Base-by-base conservation (phyloP, 2,888 invertebrate species). In the Endomychus coccineus region DNA sequence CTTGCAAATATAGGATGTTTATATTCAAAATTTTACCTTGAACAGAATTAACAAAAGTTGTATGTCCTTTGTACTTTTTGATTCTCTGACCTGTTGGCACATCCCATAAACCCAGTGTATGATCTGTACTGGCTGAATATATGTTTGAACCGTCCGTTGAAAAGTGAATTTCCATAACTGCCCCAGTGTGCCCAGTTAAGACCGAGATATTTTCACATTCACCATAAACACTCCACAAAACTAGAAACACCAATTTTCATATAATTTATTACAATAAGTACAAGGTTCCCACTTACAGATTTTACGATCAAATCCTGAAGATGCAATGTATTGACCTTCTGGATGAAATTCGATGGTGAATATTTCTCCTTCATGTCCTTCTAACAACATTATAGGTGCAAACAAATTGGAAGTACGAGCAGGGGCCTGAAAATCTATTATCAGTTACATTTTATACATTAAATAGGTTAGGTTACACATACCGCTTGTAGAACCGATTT, bases 281-380 rank as follows among this genome's bases (percentile, higher is more conserved):
- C 5, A 19, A 6, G 7, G 7, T 19, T 19, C 7, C 7, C 5
- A 30, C 85, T 75, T 73, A 94, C 94, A 89, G 54, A 98, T 90
- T 68, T 88, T 85, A 58, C 95, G 71, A 59, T 99, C 98, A 64
- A 90, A 94, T 4, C 98, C 98, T 5, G 87, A 84, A 0, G 96
- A 91, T 2, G 92, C 92, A 22, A 99, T 66, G 59, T 92, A 83
- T 54, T 89, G 84, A 3, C 98, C 98, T 59, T 97, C 95, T 0
- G 95, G 95, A 61, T 96, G 94, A 64, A 98, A 98, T 64, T 89
- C 87, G 4, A 84, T 73, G 2, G 85, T 77, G 61, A 91, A 95
- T 51, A 99, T 83, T 65, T 99, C 98, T 6, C 95, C 96, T 61
- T 91, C 89, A 61, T 99, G 98, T 0, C 96, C 98, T 58, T 92